Base-by-base conservation (phyloP, 2,888 invertebrate genomes). In the Tetragnatha montana region DNA sequence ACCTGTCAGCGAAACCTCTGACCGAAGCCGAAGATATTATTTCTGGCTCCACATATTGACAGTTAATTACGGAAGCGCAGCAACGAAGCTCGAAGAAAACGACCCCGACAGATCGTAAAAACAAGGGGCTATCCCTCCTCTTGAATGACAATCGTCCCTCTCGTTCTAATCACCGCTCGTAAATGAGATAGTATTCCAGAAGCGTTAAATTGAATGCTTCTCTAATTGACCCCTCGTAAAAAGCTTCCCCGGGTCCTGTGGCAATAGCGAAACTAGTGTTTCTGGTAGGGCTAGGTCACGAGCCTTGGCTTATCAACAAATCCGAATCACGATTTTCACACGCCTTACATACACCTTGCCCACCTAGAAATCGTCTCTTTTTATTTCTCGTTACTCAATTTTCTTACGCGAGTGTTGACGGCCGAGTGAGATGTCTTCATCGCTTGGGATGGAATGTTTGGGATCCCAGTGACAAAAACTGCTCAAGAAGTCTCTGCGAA, bases 251-350 rank as follows among this genome's bases (percentile, higher is more conserved):
- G 8, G n/a, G 19, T 76, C 49, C 51, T 22, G 81, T 47, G 69
- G 19, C 19, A 70, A 35, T 35, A 70, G 74, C 22, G 74, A 87
- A 89, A 86, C 70, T 19, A 81, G 35, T 14, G 50, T 69, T 69
- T 21, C 19, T 68, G 81, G 81, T 81, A 75, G 75, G 84, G 79
- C 73, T 74, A 87, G 89, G 86, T 90, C 89, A 87, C 89, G 89
- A 51, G 76, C 22, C 60, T 78, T 82, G 73, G 73, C 82, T 90
- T 90, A 89, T 89, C 89, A 71, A 85, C 76, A 85, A 81, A 89
- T 78, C 85, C 81, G 35, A 89, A 89, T 89, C 89, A 89, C 89
- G 89, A 47, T 81, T 81, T 88, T 89, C 83, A 79, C 88, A 89
- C 88, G 70, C 84, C 75, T 84, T 84, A 19, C 35, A 35, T 35